These are phyloP conservation scores for Lepeophtheirus salmonis DNA, from an alignment of 1,140 invertebrate species.

Conservation along the genomic window DNA sequence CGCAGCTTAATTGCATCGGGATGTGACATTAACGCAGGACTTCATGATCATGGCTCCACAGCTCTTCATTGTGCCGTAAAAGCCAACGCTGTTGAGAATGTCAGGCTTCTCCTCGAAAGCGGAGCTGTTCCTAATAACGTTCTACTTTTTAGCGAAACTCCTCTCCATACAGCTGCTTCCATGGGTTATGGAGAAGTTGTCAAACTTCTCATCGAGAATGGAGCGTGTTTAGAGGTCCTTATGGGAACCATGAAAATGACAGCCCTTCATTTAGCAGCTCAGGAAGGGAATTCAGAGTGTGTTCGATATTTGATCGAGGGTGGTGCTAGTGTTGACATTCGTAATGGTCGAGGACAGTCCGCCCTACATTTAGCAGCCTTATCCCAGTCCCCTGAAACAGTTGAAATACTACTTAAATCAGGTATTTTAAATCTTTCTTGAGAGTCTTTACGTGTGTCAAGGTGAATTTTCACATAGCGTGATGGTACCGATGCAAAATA, in stretches of 20 bases:
- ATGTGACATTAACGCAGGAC: constrained; percentile 7
- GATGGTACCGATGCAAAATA: too few species aligned
- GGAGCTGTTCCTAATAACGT: constrained; percentile 16
- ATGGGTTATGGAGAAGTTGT: constrained; percentile 18
- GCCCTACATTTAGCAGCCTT: constrained; percentile 16
- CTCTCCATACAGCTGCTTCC: constrained; percentile 13
- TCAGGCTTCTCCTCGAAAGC: not conserved
- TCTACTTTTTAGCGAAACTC: constrained; percentile 17
- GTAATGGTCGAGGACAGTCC: constrained; percentile 12
- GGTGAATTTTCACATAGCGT: too few species aligned
- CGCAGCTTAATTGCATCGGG: not conserved
- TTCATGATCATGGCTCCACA: constrained; percentile 13
- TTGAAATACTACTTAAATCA: constrained; percentile 17
- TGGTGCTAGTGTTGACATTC: constrained; percentile 6
- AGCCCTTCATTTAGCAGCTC: constrained; percentile 16
- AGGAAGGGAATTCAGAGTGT: constrained; percentile 14
- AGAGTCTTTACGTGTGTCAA: too few species aligned
- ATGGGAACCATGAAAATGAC: constrained; percentile 17
- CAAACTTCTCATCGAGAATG: constrained; percentile 13
- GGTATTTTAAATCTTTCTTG: constrained; percentile 1
- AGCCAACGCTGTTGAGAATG: constrained; percentile 13
- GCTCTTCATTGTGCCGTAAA: constrained; percentile 12
- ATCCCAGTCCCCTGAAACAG: constrained; percentile 15
- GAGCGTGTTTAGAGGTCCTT: constrained; percentile 13
- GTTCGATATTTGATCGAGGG: constrained; percentile 1